phyloP scores from a whole-genome alignment of 2,113 vertebrate species.

The Entelurus aequoreus region DNA sequence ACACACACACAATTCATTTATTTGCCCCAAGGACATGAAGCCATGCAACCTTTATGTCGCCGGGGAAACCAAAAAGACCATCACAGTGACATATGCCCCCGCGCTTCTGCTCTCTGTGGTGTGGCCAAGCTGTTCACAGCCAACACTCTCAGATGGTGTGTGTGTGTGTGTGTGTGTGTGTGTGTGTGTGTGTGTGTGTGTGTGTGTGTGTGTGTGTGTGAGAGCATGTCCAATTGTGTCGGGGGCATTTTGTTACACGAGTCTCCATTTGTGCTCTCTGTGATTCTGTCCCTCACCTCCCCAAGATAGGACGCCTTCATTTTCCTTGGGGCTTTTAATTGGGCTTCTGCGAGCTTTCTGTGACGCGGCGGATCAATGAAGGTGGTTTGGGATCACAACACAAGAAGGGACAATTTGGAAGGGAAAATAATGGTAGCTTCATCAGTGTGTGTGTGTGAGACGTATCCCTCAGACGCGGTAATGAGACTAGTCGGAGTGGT shows the following conservation, averaged over 20 bases:
- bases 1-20: conserved; percentile 21
- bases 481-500: conserved; percentile 71
- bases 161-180: conserved; percentile 33
- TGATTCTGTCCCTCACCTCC: conserved; percentile 22
- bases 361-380: background rate
- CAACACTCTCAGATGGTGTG: conserved; percentile 67
- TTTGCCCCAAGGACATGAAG: conserved; percentile 64
- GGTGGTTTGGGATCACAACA: conserved; percentile 37
- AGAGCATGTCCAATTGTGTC: conserved; percentile 58
- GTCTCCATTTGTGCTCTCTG: conserved; percentile 49
- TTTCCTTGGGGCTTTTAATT: conserved; percentile 34
- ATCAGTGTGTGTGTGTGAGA: conserved; percentile 22
- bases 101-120: conserved; percentile 70
- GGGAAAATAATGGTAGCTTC: conserved; percentile 30
- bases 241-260: conserved; percentile 55
- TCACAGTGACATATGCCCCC: conserved; percentile 72
- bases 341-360: conserved; percentile 16
- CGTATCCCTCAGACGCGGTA: conserved; percentile 53
- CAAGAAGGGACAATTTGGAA: conserved; percentile 23
- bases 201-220: conserved; percentile 28
- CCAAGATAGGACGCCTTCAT: conserved; percentile 33
- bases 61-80: conserved; percentile 69
- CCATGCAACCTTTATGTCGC: conserved; percentile 71
- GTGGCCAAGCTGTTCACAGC: conserved; percentile 69
- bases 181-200: conserved; percentile 48